A percentile compares a stretch with the other conserved stretches of the same genome.
Evolutionary conservation across 2,888 invertebrate species (phyloP).

Genomic region (Pharmacophagus antenor): DNA sequence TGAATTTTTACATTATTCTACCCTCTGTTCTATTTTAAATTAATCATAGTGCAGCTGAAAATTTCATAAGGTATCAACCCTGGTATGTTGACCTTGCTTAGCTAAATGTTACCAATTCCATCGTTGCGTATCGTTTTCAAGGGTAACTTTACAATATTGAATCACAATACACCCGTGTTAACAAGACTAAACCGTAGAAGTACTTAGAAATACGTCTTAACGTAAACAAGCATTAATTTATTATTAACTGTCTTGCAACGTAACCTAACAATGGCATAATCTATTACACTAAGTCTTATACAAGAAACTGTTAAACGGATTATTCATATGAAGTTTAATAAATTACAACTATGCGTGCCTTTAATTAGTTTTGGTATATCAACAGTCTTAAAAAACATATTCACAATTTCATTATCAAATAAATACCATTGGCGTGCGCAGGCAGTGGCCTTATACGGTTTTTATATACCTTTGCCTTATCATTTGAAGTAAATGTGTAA

Average conservation of each 20-base stretch:
- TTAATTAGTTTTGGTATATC: not conserved
- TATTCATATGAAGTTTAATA: slow-evolving; percentile 5
- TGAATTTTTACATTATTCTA: not conserved
- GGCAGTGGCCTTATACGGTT: not conserved
- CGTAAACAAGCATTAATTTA: slow-evolving; percentile 14
- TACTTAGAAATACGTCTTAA: slow-evolving; percentile 16
- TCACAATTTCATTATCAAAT: slow-evolving; percentile 2
- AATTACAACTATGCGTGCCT: not conserved
- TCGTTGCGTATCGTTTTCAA: slow-evolving; percentile 18
- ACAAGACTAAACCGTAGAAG: slow-evolving; percentile 17
- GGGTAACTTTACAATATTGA: slow-evolving; percentile 22
- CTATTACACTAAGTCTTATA: not conserved
- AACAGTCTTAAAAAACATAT: slow-evolving; percentile 2
- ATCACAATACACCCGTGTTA: slow-evolving; percentile 13
- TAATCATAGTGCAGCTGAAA: not conserved
- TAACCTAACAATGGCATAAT: not conserved
- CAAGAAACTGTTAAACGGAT: not conserved
- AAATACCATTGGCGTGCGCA: not conserved
- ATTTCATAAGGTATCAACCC: slow-evolving; percentile 16
- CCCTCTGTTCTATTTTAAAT: not conserved
- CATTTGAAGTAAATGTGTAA: not conserved
- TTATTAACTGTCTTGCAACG: not conserved
- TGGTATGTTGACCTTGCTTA: slow-evolving; percentile 25
- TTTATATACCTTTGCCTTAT: slow-evolving; percentile 11
- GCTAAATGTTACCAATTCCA: slow-evolving; percentile 23